Evolutionary conservation across 1,140 invertebrate genomes (phyloP).

Genomic region (Eriocheir sinensis): DNA sequence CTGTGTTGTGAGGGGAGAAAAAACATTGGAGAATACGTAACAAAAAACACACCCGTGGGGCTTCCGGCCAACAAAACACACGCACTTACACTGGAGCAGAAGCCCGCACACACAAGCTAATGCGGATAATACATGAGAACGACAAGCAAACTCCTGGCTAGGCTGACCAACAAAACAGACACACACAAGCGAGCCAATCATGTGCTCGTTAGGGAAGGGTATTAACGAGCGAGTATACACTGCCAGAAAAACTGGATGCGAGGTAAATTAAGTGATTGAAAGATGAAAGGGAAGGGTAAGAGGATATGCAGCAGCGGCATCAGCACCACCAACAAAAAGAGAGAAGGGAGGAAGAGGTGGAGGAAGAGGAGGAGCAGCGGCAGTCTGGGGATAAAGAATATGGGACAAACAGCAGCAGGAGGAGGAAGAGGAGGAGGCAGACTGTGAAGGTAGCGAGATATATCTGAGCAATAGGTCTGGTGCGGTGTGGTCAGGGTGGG

Average conservation of each 20-base stretch:
- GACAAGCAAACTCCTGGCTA: neutral
- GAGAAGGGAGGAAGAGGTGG: neutral
- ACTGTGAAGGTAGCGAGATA: constrained; percentile 45
- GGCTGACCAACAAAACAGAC: neutral
- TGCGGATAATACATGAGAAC: constrained; percentile 24
- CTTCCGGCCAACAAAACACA: neutral
- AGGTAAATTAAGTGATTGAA: neutral
- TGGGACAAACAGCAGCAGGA: neutral
- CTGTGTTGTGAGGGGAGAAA: neutral
- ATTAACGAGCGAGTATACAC: neutral
- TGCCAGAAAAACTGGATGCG: neutral
- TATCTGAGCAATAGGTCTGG: constrained; percentile 54
- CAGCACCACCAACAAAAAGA: too few species aligned
- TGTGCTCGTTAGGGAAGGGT: neutral
- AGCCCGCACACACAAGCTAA: constrained; percentile 38
- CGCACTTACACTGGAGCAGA: neutral
- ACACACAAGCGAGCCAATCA: neutral
- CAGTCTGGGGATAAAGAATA: too few species aligned
- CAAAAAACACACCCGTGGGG: neutral
- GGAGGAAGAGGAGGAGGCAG: constrained; percentile 16
- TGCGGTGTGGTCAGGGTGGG: constrained; percentile 37
- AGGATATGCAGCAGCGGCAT: neutral
- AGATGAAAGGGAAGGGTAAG: constrained; percentile 35
- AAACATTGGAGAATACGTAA: neutral
- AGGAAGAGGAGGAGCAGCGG: neutral